Base-by-base conservation (phyloP, 2,888 invertebrate species). In the Willowsia nigromaculata region DNA sequence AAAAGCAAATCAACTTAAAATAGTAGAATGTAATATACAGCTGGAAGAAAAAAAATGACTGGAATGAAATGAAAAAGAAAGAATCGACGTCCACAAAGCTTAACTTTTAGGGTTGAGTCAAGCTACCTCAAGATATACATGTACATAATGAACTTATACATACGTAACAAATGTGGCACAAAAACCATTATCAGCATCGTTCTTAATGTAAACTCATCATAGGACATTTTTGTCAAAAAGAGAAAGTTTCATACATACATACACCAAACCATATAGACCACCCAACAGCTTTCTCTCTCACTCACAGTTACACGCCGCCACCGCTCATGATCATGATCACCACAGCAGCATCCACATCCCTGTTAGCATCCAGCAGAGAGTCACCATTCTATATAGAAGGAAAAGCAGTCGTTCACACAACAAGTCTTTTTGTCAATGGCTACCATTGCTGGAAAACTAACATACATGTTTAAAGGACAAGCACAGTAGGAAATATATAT, bases 251-350 rank as follows among this genome's bases (percentile, higher is more conserved):
- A 9, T 9, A 47, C 47, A 47, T 13, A 47, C 13, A 15, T 47
- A 47, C 47, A 47, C 13, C 22, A 59, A 27, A 22, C 22, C 59
- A 40, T 30, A 9, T 22, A 40, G 71, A 71, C 71, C 71, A 71
- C 71, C 71, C 71, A 71, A 43, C 71, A 43, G 71, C 22, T 43
- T 71, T 71, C 40, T 71, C 25, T 11, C 43, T 71, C 22, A 43
- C 22, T 43, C 43, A 22, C 71, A 43, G 43, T 43, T 43, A 22
- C 71, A 71, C 71, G 43, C 43, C 43, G 11, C 43, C 71, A 22
- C 71, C 43, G 25, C 18, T 22, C 18, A 68, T n/a, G 15, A 33
- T 22, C 22, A 18, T 37, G 68, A 68, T 68, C 37, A 68, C 68
- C 68, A 22, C 68, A 68, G 25, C 59, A 59, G 59, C 59, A 59